Evolutionary conservation across 1,140 invertebrate species (phyloP).

Genomic region (Cecropterus lyciades): DNA sequence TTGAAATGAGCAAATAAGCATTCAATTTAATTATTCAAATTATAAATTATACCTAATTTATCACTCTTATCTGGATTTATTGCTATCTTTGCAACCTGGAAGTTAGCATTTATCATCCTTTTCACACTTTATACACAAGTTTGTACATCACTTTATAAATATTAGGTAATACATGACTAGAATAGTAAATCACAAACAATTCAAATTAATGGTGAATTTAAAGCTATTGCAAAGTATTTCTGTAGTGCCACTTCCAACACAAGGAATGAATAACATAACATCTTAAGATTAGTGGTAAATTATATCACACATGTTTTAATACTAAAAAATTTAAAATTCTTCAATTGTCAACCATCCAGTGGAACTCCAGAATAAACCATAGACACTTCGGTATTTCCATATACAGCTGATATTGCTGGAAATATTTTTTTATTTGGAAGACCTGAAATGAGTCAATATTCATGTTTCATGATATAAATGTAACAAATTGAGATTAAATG

Average conservation of each 20-base stretch:
- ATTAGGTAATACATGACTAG: neutral
- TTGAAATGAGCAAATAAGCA: too few species aligned
- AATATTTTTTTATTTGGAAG: conserved; percentile 97
- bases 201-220: neutral
- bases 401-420: conserved; percentile 98
- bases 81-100: too few species aligned
- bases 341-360: conserved; percentile 92
- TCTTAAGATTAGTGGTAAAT: conserved; percentile 25
- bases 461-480: too few species aligned
- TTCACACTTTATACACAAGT: too few species aligned
- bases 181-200: neutral
- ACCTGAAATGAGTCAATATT: conserved; percentile 84
- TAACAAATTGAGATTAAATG: too few species aligned
- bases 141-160: neutral
- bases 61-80: too few species aligned
- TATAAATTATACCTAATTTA: too few species aligned
- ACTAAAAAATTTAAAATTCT: neutral
- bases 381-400: conserved; percentile 99
- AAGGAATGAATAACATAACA: neutral
- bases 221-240: neutral
- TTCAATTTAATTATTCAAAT: too few species aligned
- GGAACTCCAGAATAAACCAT: conserved; percentile 99
- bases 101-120: too few species aligned
- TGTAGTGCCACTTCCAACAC: neutral
- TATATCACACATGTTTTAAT: conserved; percentile 51